Conservation (phyloP, 1,140 invertebrate species). For the Heterodera schachtii region DNA sequence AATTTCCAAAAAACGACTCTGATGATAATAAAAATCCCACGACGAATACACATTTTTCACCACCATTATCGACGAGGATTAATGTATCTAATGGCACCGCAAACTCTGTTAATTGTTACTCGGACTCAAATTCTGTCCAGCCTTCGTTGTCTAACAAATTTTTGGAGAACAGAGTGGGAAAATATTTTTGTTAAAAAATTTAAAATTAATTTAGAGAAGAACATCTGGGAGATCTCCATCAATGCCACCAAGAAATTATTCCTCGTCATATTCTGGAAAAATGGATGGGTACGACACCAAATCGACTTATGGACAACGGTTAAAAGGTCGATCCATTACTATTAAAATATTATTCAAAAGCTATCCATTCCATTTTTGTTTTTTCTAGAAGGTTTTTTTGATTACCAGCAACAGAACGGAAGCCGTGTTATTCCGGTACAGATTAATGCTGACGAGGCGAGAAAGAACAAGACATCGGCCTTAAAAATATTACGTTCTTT, state of each 20-base stretch:
- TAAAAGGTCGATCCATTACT: not conserved
- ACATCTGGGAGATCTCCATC: not conserved
- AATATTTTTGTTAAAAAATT: not conserved
- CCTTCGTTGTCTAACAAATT: not conserved
- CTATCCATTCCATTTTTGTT: not conserved
- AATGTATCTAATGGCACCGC: not conserved
- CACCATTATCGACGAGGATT: not conserved
- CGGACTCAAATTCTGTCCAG: not conserved
- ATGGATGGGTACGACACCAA: not conserved
- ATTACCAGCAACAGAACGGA: not conserved
- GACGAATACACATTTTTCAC: not conserved
- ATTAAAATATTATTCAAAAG: too few species aligned
- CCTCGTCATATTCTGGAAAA: not conserved
- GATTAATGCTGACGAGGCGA: conserved; percentile 16
- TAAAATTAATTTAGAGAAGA: not conserved
- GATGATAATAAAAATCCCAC: not conserved
- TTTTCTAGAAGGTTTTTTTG: not conserved
- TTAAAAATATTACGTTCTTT: conserved; percentile 36
- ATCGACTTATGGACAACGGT: not conserved
- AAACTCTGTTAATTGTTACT: not conserved
- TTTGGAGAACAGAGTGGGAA: not conserved
- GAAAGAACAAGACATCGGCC: conserved; percentile 27
- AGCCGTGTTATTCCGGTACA: not conserved
- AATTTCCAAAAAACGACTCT: not conserved
- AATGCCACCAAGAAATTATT: not conserved